Percentiles rank a stretch among this genome's conserved stretches.
phyloP scores from a whole-genome alignment of 1,140 invertebrate species.

The Elysia chlorotica region DNA sequence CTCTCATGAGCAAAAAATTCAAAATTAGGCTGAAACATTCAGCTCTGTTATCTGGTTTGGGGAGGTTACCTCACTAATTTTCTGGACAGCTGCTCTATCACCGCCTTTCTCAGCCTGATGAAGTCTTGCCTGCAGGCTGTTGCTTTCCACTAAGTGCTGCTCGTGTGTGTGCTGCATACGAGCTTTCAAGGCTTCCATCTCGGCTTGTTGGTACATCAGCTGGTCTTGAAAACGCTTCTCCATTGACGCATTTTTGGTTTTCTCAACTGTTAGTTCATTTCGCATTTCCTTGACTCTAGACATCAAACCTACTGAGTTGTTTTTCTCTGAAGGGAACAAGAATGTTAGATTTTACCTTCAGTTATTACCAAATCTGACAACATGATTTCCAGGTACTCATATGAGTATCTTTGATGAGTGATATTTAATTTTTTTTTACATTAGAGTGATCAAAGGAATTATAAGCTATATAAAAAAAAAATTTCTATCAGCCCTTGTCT shows the following conservation, averaged over 20 bases:
- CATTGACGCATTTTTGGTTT: conserved; percentile 65
- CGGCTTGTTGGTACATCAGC: conserved; percentile 60
- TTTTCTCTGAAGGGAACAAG: conserved; percentile 50
- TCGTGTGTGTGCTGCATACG: conserved; percentile 70
- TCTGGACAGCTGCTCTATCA: conserved; percentile 33
- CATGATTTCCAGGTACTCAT: too few relatives aligned
- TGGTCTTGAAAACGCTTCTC: conserved; percentile 69
- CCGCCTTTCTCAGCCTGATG: conserved; percentile 40
- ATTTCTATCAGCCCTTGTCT: too few relatives aligned
- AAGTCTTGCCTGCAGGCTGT: conserved; percentile 33
- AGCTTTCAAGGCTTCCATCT: conserved; percentile 68
- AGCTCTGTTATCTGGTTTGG: too few relatives aligned
- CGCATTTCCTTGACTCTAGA: conserved; percentile 74
- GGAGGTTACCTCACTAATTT: conserved; percentile 43
- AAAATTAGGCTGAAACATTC: too few relatives aligned
- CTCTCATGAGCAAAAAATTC: too few relatives aligned
- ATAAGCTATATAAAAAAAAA: too few relatives aligned
- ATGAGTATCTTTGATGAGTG: too few relatives aligned
- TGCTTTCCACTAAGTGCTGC: conserved; percentile 64
- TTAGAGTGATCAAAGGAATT: too few relatives aligned
- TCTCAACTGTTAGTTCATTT: conserved; percentile 72
- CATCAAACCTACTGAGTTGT: conserved; percentile 43
- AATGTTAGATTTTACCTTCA: too few relatives aligned
- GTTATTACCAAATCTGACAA: too few relatives aligned
- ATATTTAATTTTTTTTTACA: too few relatives aligned